Base-by-base conservation (phyloP, 2,797 vertebrate genomes). In the Platalea minor region DNA sequence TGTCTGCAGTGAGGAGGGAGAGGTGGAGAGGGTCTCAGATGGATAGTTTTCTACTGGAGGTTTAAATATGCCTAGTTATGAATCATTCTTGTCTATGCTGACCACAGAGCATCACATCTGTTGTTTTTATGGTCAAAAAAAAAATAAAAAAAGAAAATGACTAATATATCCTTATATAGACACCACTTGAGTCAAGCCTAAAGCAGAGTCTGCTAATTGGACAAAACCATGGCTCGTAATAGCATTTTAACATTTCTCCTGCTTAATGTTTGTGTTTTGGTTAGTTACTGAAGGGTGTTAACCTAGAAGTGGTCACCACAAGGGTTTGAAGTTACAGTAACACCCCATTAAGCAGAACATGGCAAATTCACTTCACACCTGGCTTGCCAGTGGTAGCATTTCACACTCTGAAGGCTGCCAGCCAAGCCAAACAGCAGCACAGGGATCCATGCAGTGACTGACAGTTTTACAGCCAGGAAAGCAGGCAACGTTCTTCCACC, bases 61-160 rank as follows among this genome's bases (percentile, higher is more conserved):
- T 81, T 96, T 95, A 92, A 93, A 96, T 88, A 87, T 39, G 65
- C 79, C 68, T 75, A 81, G 35, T 64, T 76, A 81, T 96, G 96
- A 96, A 95, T 97, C 94, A 96, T 88, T 83, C 73, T 88, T 80
- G 53, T 92, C 89, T 95, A 28, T 72, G 93, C 57, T 95, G 95
- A 96, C 95, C 96, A 94, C 93, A 94, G 73, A 95, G 89, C 51
- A 96, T 94, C 95, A 93, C 92, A 93, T 95, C 95, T 96, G 95
- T 94, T 96, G 95, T 95, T 96, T 96, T 96, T 86, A 92, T 26
- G 82, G 89, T 92, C 61, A 93, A 95, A 90, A 67, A 90, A 90
- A 91, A 86, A 79, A 43, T 11, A 50, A 76, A 92, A 95, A 96
- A 95, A 74, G 89, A 94, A 96, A 92, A 65, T 95, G 75, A 96